Conservation (phyloP, 2,797 vertebrate genomes). For the Poecilia picta region DNA sequence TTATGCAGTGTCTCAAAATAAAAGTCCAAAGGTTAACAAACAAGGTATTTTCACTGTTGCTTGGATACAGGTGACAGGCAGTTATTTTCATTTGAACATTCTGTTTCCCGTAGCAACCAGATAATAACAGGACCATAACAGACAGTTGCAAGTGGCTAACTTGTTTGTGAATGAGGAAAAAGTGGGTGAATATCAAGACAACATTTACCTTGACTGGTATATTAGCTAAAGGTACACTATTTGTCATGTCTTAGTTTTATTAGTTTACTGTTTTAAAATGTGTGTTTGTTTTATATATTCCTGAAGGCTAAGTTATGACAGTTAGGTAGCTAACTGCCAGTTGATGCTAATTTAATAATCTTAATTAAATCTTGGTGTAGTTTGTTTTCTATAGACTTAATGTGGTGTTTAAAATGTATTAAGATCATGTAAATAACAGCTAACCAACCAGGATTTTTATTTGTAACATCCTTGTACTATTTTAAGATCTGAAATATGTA, state of each 20-base stretch:
- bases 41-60: background rate
- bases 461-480: background rate
- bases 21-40: background rate
- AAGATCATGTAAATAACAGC: background rate
- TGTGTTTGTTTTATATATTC: background rate
- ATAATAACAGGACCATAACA: background rate
- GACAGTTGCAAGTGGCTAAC: slow-evolving; percentile 1
- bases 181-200: background rate
- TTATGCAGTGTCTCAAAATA: background rate
- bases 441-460: background rate
- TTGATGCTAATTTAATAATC: background rate
- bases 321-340: background rate
- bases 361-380: background rate
- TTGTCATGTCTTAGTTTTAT: background rate
- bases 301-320: background rate
- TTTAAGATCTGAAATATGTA: background rate
- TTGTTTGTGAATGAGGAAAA: slow-evolving; percentile 1
- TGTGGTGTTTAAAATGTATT: background rate
- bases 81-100: slow-evolving; percentile 12
- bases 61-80: background rate
- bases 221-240: background rate
- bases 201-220: background rate
- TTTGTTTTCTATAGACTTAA: background rate
- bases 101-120: slow-evolving; percentile 24
- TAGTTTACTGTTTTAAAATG: background rate